These are phyloP conservation scores for Drosophila melanosoma DNA, from an alignment of 2,888 invertebrate species.

Conservation along the genomic window DNA sequence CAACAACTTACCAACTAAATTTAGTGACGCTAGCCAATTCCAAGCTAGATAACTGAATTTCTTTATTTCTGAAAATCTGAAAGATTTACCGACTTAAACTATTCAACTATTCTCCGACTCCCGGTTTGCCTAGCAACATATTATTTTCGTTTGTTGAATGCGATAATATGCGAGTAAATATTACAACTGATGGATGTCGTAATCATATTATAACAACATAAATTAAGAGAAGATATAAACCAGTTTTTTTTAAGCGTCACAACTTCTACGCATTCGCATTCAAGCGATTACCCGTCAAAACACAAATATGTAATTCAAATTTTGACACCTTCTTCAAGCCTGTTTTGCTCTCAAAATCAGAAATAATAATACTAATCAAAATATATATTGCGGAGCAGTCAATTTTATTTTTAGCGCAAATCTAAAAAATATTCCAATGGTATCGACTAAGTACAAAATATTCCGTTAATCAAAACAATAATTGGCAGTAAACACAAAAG, in stretches of 20 bases:
- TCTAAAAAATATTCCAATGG: constrained; percentile 1
- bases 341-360: constrained; percentile 6
- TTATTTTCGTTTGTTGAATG: background rate
- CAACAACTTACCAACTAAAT: background rate
- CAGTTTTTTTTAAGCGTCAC: background rate
- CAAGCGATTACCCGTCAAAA: background rate
- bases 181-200: background rate
- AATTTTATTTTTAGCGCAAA: constrained; percentile 7
- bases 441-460: background rate
- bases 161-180: background rate
- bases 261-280: background rate
- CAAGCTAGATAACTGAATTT: background rate
- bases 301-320: constrained; percentile 7
- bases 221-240: background rate
- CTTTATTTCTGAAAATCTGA: background rate
- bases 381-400: background rate
- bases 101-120: background rate
- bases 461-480: background rate
- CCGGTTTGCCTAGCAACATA: background rate
- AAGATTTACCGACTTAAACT: background rate
- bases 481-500: background rate
- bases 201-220: background rate
- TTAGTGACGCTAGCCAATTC: background rate
- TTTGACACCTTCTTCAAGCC: constrained; percentile 14
- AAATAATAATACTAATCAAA: constrained; percentile 19